Evolutionary conservation across 2,888 invertebrate genomes (phyloP).

Genomic region (Scotopteryx bipunctaria): DNA sequence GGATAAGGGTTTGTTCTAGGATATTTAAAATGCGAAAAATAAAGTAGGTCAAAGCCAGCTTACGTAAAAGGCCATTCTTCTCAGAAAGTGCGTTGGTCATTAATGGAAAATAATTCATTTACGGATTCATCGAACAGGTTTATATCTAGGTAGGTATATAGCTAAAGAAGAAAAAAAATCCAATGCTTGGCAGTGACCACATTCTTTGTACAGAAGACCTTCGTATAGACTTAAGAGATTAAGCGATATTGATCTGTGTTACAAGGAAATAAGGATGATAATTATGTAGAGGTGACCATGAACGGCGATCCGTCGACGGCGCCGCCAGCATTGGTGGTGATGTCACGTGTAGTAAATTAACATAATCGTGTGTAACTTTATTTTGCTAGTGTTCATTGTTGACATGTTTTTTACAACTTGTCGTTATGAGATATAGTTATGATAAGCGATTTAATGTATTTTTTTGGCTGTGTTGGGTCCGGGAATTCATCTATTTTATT

Average conservation of each 20-base stretch:
- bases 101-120: constrained; percentile 11
- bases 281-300: constrained; percentile 10
- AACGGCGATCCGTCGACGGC: constrained; percentile 19
- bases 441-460: too few relatives aligned
- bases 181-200: constrained; percentile 12
- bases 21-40: constrained; percentile 6
- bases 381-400: constrained; percentile 36
- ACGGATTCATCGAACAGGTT: constrained; percentile 13
- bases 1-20: neutral
- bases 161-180: constrained; percentile 14
- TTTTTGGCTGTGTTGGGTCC: too few relatives aligned
- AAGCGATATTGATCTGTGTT: constrained; percentile 22
- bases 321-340: constrained; percentile 55
- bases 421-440: too few relatives aligned
- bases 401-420: constrained; percentile 30
- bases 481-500: too few relatives aligned
- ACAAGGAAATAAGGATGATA: constrained; percentile 15
- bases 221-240: constrained; percentile 6
- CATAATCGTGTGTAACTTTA: constrained; percentile 48
- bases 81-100: constrained; percentile 14
- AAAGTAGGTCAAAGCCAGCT: constrained; percentile 19
- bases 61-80: constrained; percentile 20
- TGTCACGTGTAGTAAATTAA: constrained; percentile 70
- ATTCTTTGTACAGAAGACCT: constrained; percentile 21
- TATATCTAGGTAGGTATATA: too few relatives aligned